Evolutionary conservation across 2,888 invertebrate genomes (phyloP).

Genomic region (Nephrotoma guestfalica): DNA sequence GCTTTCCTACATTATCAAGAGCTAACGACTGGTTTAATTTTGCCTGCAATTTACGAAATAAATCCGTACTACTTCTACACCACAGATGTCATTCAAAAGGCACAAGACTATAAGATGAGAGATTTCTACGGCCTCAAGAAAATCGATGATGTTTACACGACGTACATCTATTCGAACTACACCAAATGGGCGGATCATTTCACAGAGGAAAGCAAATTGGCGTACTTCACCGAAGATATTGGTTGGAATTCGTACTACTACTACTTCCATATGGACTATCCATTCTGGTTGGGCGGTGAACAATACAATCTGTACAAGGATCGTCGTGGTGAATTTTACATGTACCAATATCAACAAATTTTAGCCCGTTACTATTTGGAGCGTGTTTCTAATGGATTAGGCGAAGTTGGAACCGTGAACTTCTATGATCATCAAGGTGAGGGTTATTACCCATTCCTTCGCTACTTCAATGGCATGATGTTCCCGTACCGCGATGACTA

Average conservation of each 20-base stretch:
- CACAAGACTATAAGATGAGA: constrained; percentile 37
- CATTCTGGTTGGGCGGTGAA: constrained; percentile 49
- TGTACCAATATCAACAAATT: constrained; percentile 50
- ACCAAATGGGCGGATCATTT: constrained; percentile 42
- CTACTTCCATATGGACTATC: constrained; percentile 50
- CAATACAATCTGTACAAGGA: constrained; percentile 29
- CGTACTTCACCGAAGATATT: constrained; percentile 64
- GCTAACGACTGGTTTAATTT: constrained; percentile 35
- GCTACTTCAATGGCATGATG: constrained; percentile 43
- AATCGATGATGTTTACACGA: constrained; percentile 35
- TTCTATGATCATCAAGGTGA: constrained; percentile 35
- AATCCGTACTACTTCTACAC: constrained; percentile 49
- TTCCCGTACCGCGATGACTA: constrained; percentile 41
- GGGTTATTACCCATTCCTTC: constrained; percentile 44
- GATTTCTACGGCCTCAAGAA: constrained; percentile 39
- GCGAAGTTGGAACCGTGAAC: constrained; percentile 41
- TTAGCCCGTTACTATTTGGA: constrained; percentile 55
- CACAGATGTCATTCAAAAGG: constrained; percentile 37
- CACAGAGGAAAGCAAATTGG: constrained; percentile 43
- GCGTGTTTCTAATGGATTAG: constrained; percentile 46
- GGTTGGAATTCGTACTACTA: constrained; percentile 59
- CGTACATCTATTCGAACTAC: constrained; percentile 52
- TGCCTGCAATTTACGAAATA: constrained; percentile 55
- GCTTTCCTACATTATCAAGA: constrained; percentile 44
- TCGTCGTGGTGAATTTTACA: constrained; percentile 50